phyloP scores from a whole-genome alignment of 1,140 invertebrate species.

The Saccostrea cuccullata region DNA sequence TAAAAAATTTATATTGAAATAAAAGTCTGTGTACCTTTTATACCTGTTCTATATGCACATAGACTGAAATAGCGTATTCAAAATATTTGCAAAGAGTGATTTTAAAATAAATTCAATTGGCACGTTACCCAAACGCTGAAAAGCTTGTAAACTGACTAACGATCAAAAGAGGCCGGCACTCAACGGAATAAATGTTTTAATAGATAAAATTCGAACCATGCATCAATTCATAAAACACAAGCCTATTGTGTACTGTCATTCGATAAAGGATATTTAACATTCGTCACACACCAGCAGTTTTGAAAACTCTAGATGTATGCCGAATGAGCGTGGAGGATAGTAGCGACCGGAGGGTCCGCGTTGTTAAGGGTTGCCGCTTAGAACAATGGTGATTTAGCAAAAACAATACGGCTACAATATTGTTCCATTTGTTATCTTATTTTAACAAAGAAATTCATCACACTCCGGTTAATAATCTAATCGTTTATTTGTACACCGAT shows the following conservation, averaged over 20 bases:
- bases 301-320: slow-evolving; percentile 22
- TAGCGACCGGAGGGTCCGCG: neutral
- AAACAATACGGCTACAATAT: slow-evolving; percentile 9
- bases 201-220: slow-evolving; percentile 25
- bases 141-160: neutral
- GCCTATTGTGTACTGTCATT: neutral
- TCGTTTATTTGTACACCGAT: slow-evolving; percentile 24
- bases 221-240: slow-evolving; percentile 26
- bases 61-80: slow-evolving; percentile 4
- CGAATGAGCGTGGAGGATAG: slow-evolving; percentile 7
- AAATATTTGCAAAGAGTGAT: slow-evolving; percentile 5
- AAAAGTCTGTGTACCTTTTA: neutral
- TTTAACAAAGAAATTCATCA: slow-evolving; percentile 25
- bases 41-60: neutral
- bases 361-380: slow-evolving; percentile 25
- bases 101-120: slow-evolving; percentile 35
- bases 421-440: slow-evolving; percentile 13
- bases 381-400: slow-evolving; percentile 30
- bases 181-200: slow-evolving; percentile 5
- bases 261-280: slow-evolving; percentile 31
- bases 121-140: neutral
- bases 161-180: neutral
- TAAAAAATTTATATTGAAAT: slow-evolving; percentile 31
- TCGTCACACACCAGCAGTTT: slow-evolving; percentile 19
- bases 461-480: slow-evolving; percentile 8